Evolutionary conservation across 2,888 invertebrate genomes (phyloP).

Genomic region (Oxycera nigricornis): DNA sequence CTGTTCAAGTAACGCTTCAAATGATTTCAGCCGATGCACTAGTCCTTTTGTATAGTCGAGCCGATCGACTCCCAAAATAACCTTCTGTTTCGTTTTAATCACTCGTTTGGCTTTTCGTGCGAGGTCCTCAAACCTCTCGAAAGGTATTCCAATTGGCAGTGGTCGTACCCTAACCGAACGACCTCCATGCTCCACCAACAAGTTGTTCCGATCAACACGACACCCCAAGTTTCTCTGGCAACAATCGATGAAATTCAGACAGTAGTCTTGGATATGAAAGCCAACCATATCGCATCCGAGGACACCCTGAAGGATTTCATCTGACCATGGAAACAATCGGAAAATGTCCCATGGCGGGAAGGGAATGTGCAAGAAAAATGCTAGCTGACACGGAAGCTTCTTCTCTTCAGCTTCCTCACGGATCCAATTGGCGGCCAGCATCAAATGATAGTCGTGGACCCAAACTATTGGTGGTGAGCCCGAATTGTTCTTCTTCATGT

Average conservation of each 20-base stretch:
- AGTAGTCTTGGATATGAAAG: conserved; percentile 90
- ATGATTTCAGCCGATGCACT: conserved; percentile 82
- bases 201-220: conserved; percentile 85
- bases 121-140: conserved; percentile 81
- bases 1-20: conserved; percentile 80
- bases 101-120: conserved; percentile 75
- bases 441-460: conserved; percentile 94
- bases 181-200: conserved; percentile 86
- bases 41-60: conserved; percentile 91
- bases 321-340: conserved; percentile 89
- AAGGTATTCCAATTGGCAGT: conserved; percentile 88
- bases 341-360: conserved; percentile 96
- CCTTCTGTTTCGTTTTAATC: conserved; percentile 77
- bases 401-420: conserved; percentile 84
- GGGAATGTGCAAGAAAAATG: conserved; percentile 94
- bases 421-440: conserved; percentile 91
- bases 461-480: conserved; percentile 76
- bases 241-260: conserved; percentile 89
- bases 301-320: conserved; percentile 91
- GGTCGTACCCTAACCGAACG: conserved; percentile 84
- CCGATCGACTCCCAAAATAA: conserved; percentile 87
- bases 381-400: conserved; percentile 78
- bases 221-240: conserved; percentile 87
- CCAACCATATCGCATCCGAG: conserved; percentile 92
- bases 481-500: conserved; percentile 64